Evolutionary conservation across 2,888 invertebrate species (phyloP).

Genomic region (Rhabditoides inermis): DNA sequence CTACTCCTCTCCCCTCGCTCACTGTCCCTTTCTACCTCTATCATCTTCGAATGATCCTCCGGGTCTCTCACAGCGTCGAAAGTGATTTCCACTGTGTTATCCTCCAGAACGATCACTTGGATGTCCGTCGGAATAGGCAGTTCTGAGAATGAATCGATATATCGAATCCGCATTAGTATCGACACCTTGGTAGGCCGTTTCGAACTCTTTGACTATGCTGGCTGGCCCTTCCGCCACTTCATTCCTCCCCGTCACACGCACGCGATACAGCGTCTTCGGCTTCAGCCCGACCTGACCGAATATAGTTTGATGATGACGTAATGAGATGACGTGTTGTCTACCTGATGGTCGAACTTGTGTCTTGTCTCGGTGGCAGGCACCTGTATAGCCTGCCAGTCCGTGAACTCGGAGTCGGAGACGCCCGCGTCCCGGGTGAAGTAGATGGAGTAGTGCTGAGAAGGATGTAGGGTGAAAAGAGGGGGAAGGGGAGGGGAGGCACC

Average conservation of each 20-base stretch:
- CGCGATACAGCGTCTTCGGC: constrained; percentile 32
- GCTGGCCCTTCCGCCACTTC: constrained; percentile 22
- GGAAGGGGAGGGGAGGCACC: no score
- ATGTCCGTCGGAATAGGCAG: constrained; percentile 34
- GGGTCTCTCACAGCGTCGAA: constrained; percentile 28
- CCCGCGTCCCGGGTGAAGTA: constrained; percentile 29
- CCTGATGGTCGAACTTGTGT: no score
- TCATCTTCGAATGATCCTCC: constrained; percentile 26
- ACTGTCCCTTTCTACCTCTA: constrained; percentile 13
- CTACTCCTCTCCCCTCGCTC: no score
- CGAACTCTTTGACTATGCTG: constrained; percentile 26
- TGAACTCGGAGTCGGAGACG: constrained; percentile 22
- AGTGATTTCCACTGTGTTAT: constrained; percentile 22
- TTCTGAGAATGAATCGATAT: constrained; percentile 8
- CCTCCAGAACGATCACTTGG: constrained; percentile 17
- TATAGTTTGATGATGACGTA: neutral
- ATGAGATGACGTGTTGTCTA: no score
- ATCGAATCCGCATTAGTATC: neutral
- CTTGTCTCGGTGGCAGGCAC: constrained; percentile 2
- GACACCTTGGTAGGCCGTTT: constrained; percentile 21
- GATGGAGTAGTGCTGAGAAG: constrained; percentile 23
- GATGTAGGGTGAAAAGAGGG: neutral
- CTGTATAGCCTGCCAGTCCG: constrained; percentile 23
- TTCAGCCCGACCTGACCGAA: constrained; percentile 23
- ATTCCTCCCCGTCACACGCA: constrained; percentile 23